Percentiles rank a stretch among this genome's conserved stretches.
These are phyloP conservation scores for Lypha dubia DNA, from an alignment of 2,888 invertebrate species.

Conservation along the genomic window DNA sequence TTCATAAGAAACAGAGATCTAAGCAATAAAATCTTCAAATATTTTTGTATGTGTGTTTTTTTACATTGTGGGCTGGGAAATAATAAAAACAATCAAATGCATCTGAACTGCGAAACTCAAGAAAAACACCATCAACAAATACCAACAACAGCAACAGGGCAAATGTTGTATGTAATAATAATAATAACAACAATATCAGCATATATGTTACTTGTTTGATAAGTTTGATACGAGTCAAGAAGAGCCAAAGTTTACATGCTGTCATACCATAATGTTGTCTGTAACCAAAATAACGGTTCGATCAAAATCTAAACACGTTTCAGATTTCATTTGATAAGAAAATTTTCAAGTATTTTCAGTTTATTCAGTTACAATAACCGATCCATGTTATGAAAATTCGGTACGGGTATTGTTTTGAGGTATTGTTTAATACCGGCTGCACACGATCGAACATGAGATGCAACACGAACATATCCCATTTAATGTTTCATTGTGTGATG, in stretches of 20 bases:
- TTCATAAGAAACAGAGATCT: conserved; percentile 41
- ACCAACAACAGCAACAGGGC: too few relatives aligned
- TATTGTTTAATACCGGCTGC: too few relatives aligned
- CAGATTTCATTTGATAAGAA: too few relatives aligned
- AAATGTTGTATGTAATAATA: too few relatives aligned
- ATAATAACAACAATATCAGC: conserved; percentile 52
- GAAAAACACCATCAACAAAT: conserved; percentile 63
- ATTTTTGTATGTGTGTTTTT: too few relatives aligned
- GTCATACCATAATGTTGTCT: conserved; percentile 7
- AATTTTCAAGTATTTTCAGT: too few relatives aligned
- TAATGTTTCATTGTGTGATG: too few relatives aligned
- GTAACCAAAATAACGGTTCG: conserved; percentile 11
- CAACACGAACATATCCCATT: too few relatives aligned
- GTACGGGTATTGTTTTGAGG: too few relatives aligned
- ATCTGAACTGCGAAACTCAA: conserved; percentile 51
- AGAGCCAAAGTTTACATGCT: conserved; percentile 42
- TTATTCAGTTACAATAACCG: too few relatives aligned
- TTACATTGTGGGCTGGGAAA: conserved; percentile 2
- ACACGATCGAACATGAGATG: too few relatives aligned
- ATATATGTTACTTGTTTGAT: conserved; percentile 53
- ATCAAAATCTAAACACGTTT: conserved; percentile 1
- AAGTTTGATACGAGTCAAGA: conserved; percentile 47
- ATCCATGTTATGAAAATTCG: too few relatives aligned
- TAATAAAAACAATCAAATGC: conserved; percentile 24
- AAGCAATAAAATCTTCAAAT: conserved; percentile 39